Percentiles rank a stretch among this genome's conserved stretches.
These are phyloP conservation scores for Daubentonia madagascariensis DNA, from an alignment of 2,113 vertebrate species.

Conservation along the genomic window DNA sequence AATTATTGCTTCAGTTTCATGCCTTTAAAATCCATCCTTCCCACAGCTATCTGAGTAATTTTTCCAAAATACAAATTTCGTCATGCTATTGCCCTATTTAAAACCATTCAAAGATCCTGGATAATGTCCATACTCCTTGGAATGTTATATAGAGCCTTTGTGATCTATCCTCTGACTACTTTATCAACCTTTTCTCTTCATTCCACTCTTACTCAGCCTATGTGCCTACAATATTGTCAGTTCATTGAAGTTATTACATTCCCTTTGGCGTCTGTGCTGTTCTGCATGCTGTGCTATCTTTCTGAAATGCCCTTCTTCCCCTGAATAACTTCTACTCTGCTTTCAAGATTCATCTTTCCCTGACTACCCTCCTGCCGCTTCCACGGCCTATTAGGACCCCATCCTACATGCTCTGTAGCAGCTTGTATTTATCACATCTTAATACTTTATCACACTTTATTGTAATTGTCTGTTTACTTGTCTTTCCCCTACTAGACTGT, in stretches of 20 bases:
- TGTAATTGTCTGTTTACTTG: not conserved
- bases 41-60: not conserved
- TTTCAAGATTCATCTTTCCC: not conserved
- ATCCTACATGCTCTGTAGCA: not conserved
- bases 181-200: not conserved
- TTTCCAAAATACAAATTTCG: conserved; percentile 22
- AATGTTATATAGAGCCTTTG: not conserved
- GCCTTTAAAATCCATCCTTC: not conserved
- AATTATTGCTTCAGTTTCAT: not conserved
- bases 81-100: not conserved
- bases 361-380: not conserved
- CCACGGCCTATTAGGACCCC: not conserved
- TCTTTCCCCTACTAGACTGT: conserved; percentile 1
- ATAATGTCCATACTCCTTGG: not conserved
- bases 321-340: not conserved
- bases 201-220: not conserved
- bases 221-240: not conserved
- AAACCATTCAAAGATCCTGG: conserved; percentile 1
- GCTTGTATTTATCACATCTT: not conserved
- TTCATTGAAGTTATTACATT: not conserved
- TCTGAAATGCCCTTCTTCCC: not conserved
- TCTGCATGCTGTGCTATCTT: not conserved
- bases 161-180: not conserved
- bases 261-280: not conserved
- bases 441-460: not conserved